These are phyloP conservation scores for Gymnobelideus leadbeateri DNA, from an alignment of 2,113 vertebrate species.

Conservation along the genomic window DNA sequence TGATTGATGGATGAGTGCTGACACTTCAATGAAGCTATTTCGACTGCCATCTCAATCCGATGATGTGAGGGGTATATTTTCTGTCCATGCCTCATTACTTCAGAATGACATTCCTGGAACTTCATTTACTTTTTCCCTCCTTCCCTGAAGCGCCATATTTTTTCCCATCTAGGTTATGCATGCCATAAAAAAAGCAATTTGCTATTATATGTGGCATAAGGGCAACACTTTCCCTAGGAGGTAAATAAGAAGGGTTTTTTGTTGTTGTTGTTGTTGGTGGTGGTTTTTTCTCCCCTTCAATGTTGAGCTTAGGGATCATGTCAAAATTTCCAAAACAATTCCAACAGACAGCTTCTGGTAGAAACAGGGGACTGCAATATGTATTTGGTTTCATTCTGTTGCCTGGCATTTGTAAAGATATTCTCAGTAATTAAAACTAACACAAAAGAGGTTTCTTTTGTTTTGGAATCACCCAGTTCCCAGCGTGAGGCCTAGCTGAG, in stretches of 20 bases:
- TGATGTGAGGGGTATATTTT: constrained; percentile 99
- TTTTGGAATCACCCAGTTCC: constrained; percentile 73
- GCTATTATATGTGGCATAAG: constrained; percentile 92
- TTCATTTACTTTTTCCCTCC: constrained; percentile 99
- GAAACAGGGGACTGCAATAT: constrained; percentile 56
- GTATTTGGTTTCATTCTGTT: constrained; percentile 59
- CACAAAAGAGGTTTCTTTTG: constrained; percentile 68
- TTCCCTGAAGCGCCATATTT: constrained; percentile 99
- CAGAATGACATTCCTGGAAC: constrained; percentile 99
- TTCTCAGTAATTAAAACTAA: constrained; percentile 63
- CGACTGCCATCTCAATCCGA: constrained; percentile 99
- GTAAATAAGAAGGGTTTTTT: constrained; percentile 87
- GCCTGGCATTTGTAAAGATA: constrained; percentile 55
- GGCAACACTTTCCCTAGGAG: constrained; percentile 90
- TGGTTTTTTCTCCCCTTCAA: constrained; percentile 44
- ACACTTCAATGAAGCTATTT: constrained; percentile 99
- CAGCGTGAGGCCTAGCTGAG: constrained; percentile 64
- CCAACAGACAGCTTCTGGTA: constrained; percentile 62
- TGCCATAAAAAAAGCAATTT: constrained; percentile 97
- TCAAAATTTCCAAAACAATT: constrained; percentile 84
- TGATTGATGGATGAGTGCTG: constrained; percentile 99
- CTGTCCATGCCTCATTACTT: constrained; percentile 99
- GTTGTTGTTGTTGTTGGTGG: constrained; percentile 65
- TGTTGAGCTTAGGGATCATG: constrained; percentile 87
- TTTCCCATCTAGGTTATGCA: constrained; percentile 91